Base-by-base conservation (phyloP, 2,888 invertebrate genomes). In the Aporophyla nigra region DNA sequence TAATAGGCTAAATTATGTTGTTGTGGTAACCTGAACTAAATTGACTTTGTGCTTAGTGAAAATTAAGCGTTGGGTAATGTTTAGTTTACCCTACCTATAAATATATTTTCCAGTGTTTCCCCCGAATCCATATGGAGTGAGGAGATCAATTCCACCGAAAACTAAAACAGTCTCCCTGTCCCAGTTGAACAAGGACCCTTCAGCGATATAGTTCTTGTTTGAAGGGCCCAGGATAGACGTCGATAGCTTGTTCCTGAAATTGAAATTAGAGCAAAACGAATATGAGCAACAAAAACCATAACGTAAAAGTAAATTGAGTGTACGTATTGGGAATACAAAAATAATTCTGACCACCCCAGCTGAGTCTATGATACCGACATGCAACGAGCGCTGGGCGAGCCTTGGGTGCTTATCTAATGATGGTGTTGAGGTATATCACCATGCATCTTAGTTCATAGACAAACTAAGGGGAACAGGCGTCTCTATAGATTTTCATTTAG, bases 111-210 rank as follows among this genome's bases (percentile, higher is more conserved):
- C 98, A 5, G 97, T 97, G 83, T 98, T 98, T 40, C 96, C 95
- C 0, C 95, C 95, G 1, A 93, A 86, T 0, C 97, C 97, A 84
- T 97, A 97, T 6, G 96, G 91, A 21, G 94, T 95, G 87, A 97
- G 97, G 9, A 98, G 97, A 92, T 98, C 97, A 43, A 97, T 97
- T 5, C 98, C 98, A 9, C 98, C 98, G 88, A 98, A 97, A 24
- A 98, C 97, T 19, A 98, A 92, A 7, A 98, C 97, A 0, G 97
- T 97, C 89, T 98, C 97, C 51, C 97, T 93, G 70, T 97, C 97
- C 89, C 96, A 95, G 84, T 97, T 96, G 88, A 97, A 97, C 3
- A 97, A 92, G 0, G 97, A 97, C 0, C 95, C 95, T 49, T 97
- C 96, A 0, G 93, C 84, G 14, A 95, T 93, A 87, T 97, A 97